Evolutionary conservation across 30 jellyfish, hydroid and myxozoan species (phyloP), one percentile per base, ranked within the genome.

Genomic region (Mastigias papua): DNA sequence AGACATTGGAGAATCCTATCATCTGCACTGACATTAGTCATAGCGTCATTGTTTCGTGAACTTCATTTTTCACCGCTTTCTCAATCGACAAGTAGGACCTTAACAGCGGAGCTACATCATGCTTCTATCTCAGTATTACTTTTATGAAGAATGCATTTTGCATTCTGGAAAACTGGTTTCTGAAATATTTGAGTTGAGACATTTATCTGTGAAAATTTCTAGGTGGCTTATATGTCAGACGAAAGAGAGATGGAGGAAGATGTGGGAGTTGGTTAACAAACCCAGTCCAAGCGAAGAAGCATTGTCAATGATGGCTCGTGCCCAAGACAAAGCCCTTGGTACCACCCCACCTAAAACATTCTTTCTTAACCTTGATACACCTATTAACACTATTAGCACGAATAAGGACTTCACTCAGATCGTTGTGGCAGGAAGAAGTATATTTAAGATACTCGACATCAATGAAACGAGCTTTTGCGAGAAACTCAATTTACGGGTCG

Each of bases 351-450:
- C 98, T 21, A 83, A 77, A 37, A 86, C 97, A 16, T 94, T 94
- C 86, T 81, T 22, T 80, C 84, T 74, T 19, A 51, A 69, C n/a
- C 94, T 94, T 64, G 94, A 81, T 0, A 89, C 86, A 1, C 96
- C 98, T 19, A 76, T 95, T 13, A 95, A 95, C 67, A 85, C 95
- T 13, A 90, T 95, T 7, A 67, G 97, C 57, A 85, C 93, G 21
- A 88, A 86, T 72, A 95, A 72, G 71, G 98, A 90, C 19, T 97
- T 92, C 81, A 81, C 98, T 0, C 91, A 82, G 86, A 72, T 96
- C 71, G 99, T 86, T 1, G 99, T 86, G 34, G 99, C 97, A 32
- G 99, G 99, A 11, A 61, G 99, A 54, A 80, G 84, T 58, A 92
- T 95, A 13, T 82, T 95, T 58, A 90, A 90, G 69, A 81, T 89